Percentiles rank a stretch among this genome's conserved stretches.
Evolutionary conservation across 2,113 vertebrate genomes (phyloP).

Genomic region (Hydropotes inermis): DNA sequence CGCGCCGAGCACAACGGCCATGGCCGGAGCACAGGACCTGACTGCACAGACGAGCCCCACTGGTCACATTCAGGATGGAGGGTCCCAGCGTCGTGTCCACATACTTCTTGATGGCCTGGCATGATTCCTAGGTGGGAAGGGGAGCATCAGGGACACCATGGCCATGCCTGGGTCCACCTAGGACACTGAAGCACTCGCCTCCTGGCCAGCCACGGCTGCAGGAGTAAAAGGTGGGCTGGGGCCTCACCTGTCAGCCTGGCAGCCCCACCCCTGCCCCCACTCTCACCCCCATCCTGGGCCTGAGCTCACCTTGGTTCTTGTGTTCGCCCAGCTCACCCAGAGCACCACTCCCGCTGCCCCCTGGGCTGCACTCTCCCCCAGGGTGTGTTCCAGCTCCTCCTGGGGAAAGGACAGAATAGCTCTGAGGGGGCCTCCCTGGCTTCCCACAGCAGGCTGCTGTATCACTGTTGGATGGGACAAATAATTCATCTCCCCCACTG

Average conservation of each 20-base stretch:
- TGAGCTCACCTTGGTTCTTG: slow-evolving; percentile 77
- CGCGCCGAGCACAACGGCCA: slow-evolving; percentile 88
- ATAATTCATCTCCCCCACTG: not conserved
- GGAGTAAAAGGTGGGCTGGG: not conserved
- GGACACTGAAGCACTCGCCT: not conserved
- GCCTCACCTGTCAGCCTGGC: not conserved
- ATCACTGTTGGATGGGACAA: not conserved
- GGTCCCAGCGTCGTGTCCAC: slow-evolving; percentile 86
- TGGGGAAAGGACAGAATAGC: slow-evolving; percentile 31
- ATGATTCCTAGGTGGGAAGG: slow-evolving; percentile 82
- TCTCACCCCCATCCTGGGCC: too few relatives aligned
- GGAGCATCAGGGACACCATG: not conserved
- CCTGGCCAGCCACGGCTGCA: not conserved
- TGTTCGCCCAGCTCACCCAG: slow-evolving; percentile 80
- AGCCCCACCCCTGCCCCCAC: not conserved
- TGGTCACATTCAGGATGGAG: slow-evolving; percentile 92
- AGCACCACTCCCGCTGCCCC: slow-evolving; percentile 81
- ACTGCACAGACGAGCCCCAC: slow-evolving; percentile 88
- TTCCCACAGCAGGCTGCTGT: not conserved
- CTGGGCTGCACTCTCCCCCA: slow-evolving; percentile 82
- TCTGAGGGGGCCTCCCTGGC: not conserved
- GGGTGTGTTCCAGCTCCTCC: slow-evolving; percentile 82
- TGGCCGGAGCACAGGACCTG: slow-evolving; percentile 83
- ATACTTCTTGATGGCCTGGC: slow-evolving; percentile 87
- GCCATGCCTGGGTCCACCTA: not conserved